Evolutionary conservation across 2,797 vertebrate genomes (phyloP).

Genomic region (Malurus splendens): DNA sequence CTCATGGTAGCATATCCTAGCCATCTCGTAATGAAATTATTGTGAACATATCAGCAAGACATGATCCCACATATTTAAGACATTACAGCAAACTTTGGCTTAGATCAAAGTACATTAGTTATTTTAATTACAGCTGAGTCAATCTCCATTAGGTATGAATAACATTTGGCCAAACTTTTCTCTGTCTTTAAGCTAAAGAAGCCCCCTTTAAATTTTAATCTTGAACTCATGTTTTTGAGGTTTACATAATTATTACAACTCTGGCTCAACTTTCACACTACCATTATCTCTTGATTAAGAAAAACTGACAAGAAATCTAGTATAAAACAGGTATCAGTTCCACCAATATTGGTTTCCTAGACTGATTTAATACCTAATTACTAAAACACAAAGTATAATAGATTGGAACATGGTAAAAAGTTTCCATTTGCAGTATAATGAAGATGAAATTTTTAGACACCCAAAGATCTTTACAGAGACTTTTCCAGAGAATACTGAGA

Average conservation of each 20-base stretch:
- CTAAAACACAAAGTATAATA: background rate
- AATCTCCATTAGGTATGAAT: conserved; percentile 15
- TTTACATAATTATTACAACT: background rate
- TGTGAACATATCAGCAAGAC: conserved; percentile 19
- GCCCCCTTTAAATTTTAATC: background rate
- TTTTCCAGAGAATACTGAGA: background rate
- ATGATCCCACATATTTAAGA: conserved; percentile 36
- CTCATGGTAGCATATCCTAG: conserved; percentile 27
- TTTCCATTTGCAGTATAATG: background rate
- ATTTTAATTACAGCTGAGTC: conserved; percentile 50
- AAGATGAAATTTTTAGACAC: background rate
- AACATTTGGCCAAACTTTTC: conserved; percentile 14
- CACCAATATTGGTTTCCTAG: background rate
- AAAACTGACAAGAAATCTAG: background rate
- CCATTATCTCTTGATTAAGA: background rate
- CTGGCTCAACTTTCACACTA: background rate
- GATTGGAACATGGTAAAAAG: background rate
- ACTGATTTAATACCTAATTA: background rate
- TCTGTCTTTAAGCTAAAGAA: background rate
- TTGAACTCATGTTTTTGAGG: background rate
- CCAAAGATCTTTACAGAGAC: background rate
- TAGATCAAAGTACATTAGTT: conserved; percentile 35
- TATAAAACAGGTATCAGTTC: background rate
- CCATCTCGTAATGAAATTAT: conserved; percentile 30
- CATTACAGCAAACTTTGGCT: background rate